phyloP scores from a whole-genome alignment of 2,113 vertebrate species.

The Sinocyclocheilus anshuiensis region DNA sequence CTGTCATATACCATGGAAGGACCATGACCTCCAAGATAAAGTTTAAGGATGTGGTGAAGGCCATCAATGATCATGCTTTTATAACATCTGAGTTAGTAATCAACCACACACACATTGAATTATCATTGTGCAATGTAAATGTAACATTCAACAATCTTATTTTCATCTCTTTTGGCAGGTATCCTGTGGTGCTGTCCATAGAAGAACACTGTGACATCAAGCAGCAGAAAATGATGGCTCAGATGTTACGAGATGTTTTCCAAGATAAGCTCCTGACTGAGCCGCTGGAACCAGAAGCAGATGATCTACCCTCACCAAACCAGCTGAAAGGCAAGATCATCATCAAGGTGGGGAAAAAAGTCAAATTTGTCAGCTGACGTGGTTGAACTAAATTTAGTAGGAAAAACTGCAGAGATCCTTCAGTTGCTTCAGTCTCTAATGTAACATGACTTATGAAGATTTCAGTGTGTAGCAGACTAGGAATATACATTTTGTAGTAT shows the following conservation, averaged over 20 bases:
- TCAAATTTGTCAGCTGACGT: neutral
- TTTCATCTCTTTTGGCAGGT: constrained; percentile 70
- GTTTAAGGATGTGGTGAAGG: constrained; percentile 94
- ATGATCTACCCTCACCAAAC: constrained; percentile 91
- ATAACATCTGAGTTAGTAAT: constrained; percentile 88
- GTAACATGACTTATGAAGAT: neutral
- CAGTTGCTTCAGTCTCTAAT: neutral
- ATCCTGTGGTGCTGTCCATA: constrained; percentile 92
- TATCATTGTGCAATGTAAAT: too few relatives aligned
- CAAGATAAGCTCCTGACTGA: constrained; percentile 85
- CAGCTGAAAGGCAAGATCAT: constrained; percentile 94
- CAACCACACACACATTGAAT: neutral
- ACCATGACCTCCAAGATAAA: constrained; percentile 97
- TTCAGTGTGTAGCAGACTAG: neutral
- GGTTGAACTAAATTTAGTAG: neutral
- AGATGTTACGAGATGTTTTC: constrained; percentile 87
- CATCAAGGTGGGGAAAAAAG: constrained; percentile 80
- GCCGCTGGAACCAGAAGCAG: constrained; percentile 86
- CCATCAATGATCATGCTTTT: constrained; percentile 95
- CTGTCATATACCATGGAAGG: constrained; percentile 96
- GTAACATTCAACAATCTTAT: too few relatives aligned
- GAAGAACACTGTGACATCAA: constrained; percentile 91
- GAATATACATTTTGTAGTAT: too few relatives aligned
- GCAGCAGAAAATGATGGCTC: constrained; percentile 93
- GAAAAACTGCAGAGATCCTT: neutral